Evolutionary conservation across 2,888 invertebrate genomes (phyloP).

Genomic region (Terebella lapidaria): DNA sequence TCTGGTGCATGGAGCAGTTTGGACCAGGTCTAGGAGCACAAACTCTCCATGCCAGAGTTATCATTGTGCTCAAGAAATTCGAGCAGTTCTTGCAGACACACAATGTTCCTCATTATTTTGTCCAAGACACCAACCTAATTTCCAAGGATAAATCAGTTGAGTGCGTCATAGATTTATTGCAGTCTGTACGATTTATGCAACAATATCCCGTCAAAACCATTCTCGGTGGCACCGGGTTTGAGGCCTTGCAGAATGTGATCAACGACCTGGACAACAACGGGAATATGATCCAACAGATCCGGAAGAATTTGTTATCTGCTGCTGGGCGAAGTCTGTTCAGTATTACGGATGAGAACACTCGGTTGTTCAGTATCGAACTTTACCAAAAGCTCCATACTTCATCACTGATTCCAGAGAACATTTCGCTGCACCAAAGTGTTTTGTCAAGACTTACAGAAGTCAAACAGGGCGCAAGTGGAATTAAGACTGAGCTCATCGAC

Average conservation of each 20-base stretch:
- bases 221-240: neutral
- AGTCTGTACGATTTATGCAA: no score
- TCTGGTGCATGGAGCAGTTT: neutral
- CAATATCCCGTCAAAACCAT: neutral
- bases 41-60: neutral
- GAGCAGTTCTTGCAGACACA: neutral
- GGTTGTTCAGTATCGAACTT: neutral
- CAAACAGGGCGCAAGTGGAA: no score
- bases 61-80: neutral
- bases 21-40: neutral
- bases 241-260: neutral
- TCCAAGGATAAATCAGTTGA: no score
- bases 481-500: no score
- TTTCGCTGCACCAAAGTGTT: no score
- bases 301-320: neutral
- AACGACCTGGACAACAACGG: neutral
- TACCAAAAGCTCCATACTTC: neutral
- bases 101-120: neutral
- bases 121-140: neutral
- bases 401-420: no score
- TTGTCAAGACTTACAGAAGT: no score
- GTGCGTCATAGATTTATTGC: neutral
- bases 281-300: neutral
- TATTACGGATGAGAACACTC: no score
- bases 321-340: no score